Conservation (phyloP, 2,113 vertebrate genomes). For the Strix uralensis region DNA sequence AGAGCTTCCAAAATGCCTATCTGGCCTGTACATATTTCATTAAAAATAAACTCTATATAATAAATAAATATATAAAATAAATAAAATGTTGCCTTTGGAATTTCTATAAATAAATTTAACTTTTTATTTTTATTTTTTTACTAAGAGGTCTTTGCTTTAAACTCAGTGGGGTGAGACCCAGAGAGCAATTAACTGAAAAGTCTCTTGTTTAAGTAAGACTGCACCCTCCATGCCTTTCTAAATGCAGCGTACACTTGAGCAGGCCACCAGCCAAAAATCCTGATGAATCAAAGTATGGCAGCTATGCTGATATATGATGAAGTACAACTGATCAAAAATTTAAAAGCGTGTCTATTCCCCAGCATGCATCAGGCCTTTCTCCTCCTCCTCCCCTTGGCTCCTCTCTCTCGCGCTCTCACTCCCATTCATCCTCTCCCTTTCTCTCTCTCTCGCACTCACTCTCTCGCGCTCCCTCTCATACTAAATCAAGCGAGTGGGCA, state of each 20-base stretch:
- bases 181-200: slow-evolving; percentile 76
- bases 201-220: slow-evolving; percentile 78
- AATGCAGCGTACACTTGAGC: slow-evolving; percentile 78
- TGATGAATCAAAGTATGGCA: slow-evolving; percentile 77
- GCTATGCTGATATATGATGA: slow-evolving; percentile 79
- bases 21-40: slow-evolving; percentile 90
- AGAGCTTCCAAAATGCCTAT: slow-evolving; percentile 88
- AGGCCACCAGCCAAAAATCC: slow-evolving; percentile 78
- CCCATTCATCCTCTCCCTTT: slow-evolving; percentile 44
- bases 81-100: slow-evolving; percentile 91
- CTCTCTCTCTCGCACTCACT: slow-evolving; percentile 39
- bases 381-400: slow-evolving; percentile 36
- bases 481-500: slow-evolving; percentile 78
- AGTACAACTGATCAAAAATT: slow-evolving; percentile 80
- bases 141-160: slow-evolving; percentile 86
- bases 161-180: slow-evolving; percentile 75
- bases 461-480: slow-evolving; percentile 45
- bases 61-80: slow-evolving; percentile 93
- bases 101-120: slow-evolving; percentile 91
- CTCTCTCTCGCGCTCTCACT: slow-evolving; percentile 28
- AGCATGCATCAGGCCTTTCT: slow-evolving; percentile 82
- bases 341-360: slow-evolving; percentile 82
- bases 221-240: slow-evolving; percentile 79
- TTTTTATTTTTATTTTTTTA: slow-evolving; percentile 71
- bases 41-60: slow-evolving; percentile 93